These are phyloP conservation scores for Pseudochromis fuscus DNA, from an alignment of 2,797 vertebrate species.

Conservation along the genomic window DNA sequence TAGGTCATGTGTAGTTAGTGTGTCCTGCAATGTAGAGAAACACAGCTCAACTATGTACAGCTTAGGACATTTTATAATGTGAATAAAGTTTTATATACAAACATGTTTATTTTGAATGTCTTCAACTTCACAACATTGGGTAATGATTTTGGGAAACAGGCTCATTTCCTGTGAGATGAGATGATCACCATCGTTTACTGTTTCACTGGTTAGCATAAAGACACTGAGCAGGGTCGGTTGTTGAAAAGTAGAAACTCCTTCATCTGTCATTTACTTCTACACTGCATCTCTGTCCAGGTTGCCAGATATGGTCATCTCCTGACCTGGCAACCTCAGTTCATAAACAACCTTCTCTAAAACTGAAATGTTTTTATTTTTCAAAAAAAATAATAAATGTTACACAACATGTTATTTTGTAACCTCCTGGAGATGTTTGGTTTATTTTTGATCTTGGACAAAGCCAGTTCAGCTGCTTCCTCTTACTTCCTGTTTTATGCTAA, in stretches of 20 bases:
- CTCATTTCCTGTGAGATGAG: no score
- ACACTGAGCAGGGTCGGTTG: no score
- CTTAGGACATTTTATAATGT: constrained; percentile 82
- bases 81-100: constrained; percentile 82
- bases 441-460: no score
- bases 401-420: no score
- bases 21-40: constrained; percentile 88
- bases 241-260: no score
- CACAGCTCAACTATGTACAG: constrained; percentile 82
- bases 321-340: not conserved
- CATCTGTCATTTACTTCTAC: not conserved
- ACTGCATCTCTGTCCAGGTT: not conserved
- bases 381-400: no score
- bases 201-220: no score
- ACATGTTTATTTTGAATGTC: not conserved
- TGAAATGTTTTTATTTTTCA: no score
- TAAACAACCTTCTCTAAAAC: no score
- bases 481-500: not conserved
- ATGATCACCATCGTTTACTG: no score
- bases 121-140: not conserved
- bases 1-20: constrained; percentile 83
- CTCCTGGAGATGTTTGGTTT: no score
- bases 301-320: no score
- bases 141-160: not conserved
- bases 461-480: not conserved